Percentiles rank a stretch among this genome's conserved stretches.
Evolutionary conservation across 2,113 vertebrate genomes (phyloP).

Genomic region (Thryonomys swinderianus): DNA sequence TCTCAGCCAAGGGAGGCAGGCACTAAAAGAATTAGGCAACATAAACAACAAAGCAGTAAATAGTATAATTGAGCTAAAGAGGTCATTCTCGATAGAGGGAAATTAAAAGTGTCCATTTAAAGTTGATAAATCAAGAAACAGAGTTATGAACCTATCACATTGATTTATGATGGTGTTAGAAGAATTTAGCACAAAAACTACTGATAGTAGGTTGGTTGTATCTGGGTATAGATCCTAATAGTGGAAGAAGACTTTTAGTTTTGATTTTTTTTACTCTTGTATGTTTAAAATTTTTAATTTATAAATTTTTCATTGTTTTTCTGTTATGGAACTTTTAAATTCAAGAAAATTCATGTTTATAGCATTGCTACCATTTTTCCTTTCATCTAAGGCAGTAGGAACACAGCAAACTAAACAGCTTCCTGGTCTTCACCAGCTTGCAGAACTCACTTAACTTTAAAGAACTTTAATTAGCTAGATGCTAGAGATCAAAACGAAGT

Average conservation of each 20-base stretch:
- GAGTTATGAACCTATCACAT: neutral
- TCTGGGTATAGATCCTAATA: neutral
- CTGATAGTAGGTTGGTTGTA: neutral
- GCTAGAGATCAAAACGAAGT: constrained; percentile 1
- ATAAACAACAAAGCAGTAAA: neutral
- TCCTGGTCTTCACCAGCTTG: neutral
- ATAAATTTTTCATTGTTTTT: neutral
- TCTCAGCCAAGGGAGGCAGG: neutral
- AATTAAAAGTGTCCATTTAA: neutral
- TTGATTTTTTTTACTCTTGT: neutral
- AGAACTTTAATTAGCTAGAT: neutral
- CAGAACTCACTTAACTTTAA: neutral
- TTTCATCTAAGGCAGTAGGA: neutral
- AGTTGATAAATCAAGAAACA: constrained; percentile 16
- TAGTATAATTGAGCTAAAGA: neutral
- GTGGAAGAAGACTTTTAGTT: neutral
- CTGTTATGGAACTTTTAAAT: neutral
- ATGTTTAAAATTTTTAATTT: neutral
- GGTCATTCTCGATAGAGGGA: neutral
- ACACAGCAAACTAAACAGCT: neutral
- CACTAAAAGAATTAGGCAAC: neutral
- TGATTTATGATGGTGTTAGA: neutral
- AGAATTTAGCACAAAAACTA: neutral
- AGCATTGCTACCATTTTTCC: neutral
- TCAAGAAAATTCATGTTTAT: neutral